A percentile compares a stretch with the other conserved stretches of the same genome.
These are phyloP conservation scores for Poeciliopsis infans DNA, from an alignment of 2,797 vertebrate species.

Conservation along the genomic window DNA sequence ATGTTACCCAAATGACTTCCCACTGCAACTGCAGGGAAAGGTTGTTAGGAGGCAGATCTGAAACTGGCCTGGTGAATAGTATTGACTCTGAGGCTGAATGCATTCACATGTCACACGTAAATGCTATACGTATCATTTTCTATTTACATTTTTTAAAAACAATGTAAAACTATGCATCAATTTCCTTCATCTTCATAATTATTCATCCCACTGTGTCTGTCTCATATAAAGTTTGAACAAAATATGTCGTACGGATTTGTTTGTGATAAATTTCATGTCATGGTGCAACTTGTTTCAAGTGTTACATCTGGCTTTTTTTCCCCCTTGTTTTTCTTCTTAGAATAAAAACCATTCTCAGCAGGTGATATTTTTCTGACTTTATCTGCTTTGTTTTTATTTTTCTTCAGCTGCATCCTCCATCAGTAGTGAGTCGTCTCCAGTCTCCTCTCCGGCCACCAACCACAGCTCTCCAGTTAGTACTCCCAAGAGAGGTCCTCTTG, in stretches of 20 bases:
- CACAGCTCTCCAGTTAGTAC: constrained; percentile 98
- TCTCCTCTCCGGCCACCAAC: constrained; percentile 97
- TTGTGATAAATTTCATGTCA: neutral
- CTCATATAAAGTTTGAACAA: neutral
- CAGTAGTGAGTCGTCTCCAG: constrained; percentile 96
- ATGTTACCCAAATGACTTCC: neutral
- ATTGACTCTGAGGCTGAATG: neutral
- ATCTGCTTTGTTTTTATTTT: constrained; percentile 17
- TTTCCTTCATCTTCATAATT: neutral
- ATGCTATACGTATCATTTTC: no score
- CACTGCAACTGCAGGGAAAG: neutral
- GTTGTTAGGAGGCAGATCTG: neutral
- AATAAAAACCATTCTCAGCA: neutral
- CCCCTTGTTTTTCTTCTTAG: neutral
- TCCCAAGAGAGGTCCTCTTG: constrained; percentile 94
- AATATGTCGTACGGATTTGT: neutral
- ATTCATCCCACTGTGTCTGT: no score
- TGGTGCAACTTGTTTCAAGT: neutral
- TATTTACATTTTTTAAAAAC: neutral
- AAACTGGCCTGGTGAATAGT: neutral
- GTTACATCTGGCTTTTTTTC: constrained; percentile 19
- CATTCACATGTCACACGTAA: neutral
- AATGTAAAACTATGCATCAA: neutral
- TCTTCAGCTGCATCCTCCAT: constrained; percentile 91
- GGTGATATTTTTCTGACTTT: constrained; percentile 1